Percentiles rank a stretch among this genome's conserved stretches.
Conservation (phyloP, 2,888 invertebrate species). For the Scaeva pyrastri region DNA sequence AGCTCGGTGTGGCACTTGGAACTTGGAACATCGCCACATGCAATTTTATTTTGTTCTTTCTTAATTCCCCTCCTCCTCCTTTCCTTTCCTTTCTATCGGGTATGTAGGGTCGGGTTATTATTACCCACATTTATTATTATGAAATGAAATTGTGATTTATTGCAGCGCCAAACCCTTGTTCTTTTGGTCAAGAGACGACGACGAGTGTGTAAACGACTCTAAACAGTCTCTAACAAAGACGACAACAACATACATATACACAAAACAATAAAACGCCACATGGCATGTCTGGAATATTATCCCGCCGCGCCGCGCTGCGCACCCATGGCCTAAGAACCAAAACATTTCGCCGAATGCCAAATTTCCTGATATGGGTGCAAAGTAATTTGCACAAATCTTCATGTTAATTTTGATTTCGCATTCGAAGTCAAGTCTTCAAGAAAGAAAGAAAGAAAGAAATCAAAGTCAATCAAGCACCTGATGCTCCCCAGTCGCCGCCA, state of each 20-base stretch:
- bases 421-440: background rate
- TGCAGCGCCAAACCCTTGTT: slow-evolving; percentile 73
- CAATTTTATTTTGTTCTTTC: slow-evolving; percentile 43
- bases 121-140: slow-evolving; percentile 58
- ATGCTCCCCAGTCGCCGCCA: slow-evolving; percentile 20
- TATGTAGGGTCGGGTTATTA: slow-evolving; percentile 27
- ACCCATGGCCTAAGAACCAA: background rate
- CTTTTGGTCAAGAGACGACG: slow-evolving; percentile 29
- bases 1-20: slow-evolving; percentile 45
- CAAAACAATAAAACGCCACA: slow-evolving; percentile 70
- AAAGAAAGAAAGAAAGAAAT: slow-evolving; percentile 5
- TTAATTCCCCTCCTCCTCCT: background rate
- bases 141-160: slow-evolving; percentile 75
- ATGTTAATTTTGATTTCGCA: slow-evolving; percentile 49
- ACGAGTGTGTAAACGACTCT: background rate
- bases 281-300: slow-evolving; percentile 64
- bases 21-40: slow-evolving; percentile 68
- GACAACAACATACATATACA: slow-evolving; percentile 22
- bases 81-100: background rate
- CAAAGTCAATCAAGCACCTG: slow-evolving; percentile 74
- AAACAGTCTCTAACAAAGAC: background rate
- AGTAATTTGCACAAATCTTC: slow-evolving; percentile 18
- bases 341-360: slow-evolving; percentile 33
- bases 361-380: slow-evolving; percentile 19
- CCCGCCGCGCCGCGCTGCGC: too few species aligned